These are phyloP conservation scores for Latrodectus geometricus DNA, from an alignment of 1,140 invertebrate species.

Conservation along the genomic window DNA sequence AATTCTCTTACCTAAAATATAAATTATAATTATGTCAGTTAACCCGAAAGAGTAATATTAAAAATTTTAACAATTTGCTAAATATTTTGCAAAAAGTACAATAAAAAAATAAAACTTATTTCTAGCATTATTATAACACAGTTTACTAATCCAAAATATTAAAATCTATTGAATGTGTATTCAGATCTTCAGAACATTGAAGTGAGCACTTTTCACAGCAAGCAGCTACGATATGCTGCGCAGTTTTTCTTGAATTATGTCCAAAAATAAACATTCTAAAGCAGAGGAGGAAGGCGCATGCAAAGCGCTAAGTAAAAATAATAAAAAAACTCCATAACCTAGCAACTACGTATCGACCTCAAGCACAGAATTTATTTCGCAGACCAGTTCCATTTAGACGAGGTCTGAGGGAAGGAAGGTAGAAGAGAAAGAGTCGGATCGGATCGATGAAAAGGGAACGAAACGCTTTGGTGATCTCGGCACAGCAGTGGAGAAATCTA, in stretches of 20 bases:
- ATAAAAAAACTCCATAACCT: neutral
- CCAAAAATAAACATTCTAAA: neutral
- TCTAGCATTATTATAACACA: no score
- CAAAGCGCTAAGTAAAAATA: neutral
- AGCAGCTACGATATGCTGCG: neutral
- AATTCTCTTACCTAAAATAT: no score
- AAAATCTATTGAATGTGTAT: no score
- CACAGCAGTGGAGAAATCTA: constrained; percentile 6
- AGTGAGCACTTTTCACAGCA: no score
- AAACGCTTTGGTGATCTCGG: constrained; percentile 2
- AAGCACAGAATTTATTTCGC: neutral
- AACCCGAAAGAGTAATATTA: no score
- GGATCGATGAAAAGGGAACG: neutral
- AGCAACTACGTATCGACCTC: neutral
- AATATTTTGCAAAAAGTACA: no score
- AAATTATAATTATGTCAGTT: no score
- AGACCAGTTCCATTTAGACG: neutral
- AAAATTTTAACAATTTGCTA: no score
- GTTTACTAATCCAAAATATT: no score
- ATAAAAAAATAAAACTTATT: no score
- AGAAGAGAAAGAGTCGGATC: neutral
- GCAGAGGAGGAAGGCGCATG: neutral
- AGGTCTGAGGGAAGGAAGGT: neutral
- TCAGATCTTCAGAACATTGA: no score
- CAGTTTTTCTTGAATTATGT: neutral